Base-by-base conservation (phyloP, 2,888 invertebrate genomes). In the Mesochorus sp. region DNA sequence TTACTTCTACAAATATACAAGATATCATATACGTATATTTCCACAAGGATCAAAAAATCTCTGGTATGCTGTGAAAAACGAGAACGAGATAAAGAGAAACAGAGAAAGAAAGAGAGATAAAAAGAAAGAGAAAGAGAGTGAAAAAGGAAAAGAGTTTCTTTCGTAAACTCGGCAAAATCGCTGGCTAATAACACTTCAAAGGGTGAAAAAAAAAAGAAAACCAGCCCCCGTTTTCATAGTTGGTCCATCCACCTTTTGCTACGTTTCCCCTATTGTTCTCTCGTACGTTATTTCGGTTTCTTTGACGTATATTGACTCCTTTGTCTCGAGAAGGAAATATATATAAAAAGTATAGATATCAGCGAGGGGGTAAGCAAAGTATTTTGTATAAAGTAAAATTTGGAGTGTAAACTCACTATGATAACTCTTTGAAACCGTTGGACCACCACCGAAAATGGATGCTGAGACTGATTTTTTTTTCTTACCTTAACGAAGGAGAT, bases 1-100 rank as follows among this genome's bases (percentile, higher is more conserved):
- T 88, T 89, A 88, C 89, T 88, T 89, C 86, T 84, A 84, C 88
- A 88, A 88, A 88, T 87, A 87, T 83, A 88, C 87, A 86, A 87
- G 85, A 82, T 88, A 87, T 88, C 88, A 80, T 84, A 80, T 83
- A 64, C 87, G 80, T 84, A 80, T 73, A 73, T 68, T 62, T 77
- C 42, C 59, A 28, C 14, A 78, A 73, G 80, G 84, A 86, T 85
- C 86, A 84, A 86, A 83, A 62, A 67, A 44, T 67, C 62, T 31
- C 21, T 19, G 31, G 47, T 42, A 34, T 42, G n/a, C 53, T 34
- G 17, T 10, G 34, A 19, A 76, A 39, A 51, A 51, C 10, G 21
- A 17, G 34, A 19, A 44, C 24, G 37, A 28, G 44, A 26, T 24
- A 62, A 17, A 42, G 39, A 26, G n/a, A 62, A 37, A n/a, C 12